Conservation (phyloP, 2,797 vertebrate genomes). For the Neomorphus geoffroyi region DNA sequence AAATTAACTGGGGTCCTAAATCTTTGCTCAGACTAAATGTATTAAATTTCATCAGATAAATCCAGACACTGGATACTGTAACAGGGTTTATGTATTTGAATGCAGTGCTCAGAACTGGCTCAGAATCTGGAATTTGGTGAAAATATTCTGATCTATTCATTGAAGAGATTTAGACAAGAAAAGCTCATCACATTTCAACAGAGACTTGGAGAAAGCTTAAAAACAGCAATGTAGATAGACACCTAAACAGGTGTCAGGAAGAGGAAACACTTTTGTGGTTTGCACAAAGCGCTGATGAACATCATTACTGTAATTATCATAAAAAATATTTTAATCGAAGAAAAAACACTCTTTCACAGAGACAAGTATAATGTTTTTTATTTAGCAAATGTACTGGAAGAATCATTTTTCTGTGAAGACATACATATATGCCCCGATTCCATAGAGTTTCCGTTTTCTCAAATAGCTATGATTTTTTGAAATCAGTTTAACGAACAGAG, state of each 20-base stretch:
- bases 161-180: not conserved
- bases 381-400: slow-evolving; percentile 76
- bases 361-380: slow-evolving; percentile 70
- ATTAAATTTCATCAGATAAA: not conserved
- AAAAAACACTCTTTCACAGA: not conserved
- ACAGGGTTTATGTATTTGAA: not conserved
- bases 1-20: not conserved
- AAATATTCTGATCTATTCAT: not conserved
- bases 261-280: not conserved
- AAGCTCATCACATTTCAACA: not conserved
- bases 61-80: not conserved
- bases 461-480: not conserved
- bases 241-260: not conserved
- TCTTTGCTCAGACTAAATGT: not conserved
- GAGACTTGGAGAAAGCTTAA: not conserved
- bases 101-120: not conserved
- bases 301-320: not conserved
- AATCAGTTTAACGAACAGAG: slow-evolving; percentile 52
- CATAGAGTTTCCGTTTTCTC: slow-evolving; percentile 1
- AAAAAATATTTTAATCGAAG: slow-evolving; percentile 4
- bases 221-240: not conserved
- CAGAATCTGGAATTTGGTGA: not conserved
- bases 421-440: slow-evolving; percentile 34
- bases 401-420: slow-evolving; percentile 53
- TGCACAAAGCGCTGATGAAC: not conserved